Conservation (phyloP, 2,113 vertebrate species). For the Ageneiosus marmoratus region DNA sequence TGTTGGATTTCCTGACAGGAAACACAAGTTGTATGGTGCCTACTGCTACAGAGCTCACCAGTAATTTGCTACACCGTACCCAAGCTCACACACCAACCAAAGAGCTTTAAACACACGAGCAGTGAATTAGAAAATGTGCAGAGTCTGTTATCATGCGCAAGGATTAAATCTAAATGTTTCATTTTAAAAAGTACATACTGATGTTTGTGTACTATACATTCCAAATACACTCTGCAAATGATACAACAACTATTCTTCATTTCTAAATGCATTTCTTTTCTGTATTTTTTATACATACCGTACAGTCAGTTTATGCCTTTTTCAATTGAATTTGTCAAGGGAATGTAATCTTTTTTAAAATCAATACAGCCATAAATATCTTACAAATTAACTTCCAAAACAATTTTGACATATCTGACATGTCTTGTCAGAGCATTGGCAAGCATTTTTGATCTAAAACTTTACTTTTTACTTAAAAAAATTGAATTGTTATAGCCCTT, state of each 20-base stretch:
- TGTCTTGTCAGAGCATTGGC: constrained; percentile 35
- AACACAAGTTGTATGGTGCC: constrained; percentile 88
- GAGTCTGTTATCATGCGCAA: constrained; percentile 74
- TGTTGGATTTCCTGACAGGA: constrained; percentile 88
- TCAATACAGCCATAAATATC: background rate
- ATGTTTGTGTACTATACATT: background rate
- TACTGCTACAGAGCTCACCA: constrained; percentile 86
- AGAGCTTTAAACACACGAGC: constrained; percentile 60
- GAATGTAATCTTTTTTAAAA: background rate
- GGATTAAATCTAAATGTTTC: constrained; percentile 82
- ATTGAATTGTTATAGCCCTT: background rate
- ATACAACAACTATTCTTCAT: background rate
- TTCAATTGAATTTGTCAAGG: background rate
- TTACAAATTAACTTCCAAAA: background rate
- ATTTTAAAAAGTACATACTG: background rate
- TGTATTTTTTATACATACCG: constrained; percentile 20
- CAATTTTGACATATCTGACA: constrained; percentile 66
- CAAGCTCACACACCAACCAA: constrained; percentile 61
- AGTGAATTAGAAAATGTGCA: constrained; percentile 53
- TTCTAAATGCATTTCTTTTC: constrained; percentile 9
- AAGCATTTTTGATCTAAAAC: background rate
- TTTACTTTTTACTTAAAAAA: background rate
- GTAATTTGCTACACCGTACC: constrained; percentile 64
- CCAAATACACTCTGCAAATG: background rate
- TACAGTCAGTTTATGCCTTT: background rate